These are phyloP conservation scores for Eledona agricola DNA, from an alignment of 2,888 invertebrate species.

Conservation along the genomic window DNA sequence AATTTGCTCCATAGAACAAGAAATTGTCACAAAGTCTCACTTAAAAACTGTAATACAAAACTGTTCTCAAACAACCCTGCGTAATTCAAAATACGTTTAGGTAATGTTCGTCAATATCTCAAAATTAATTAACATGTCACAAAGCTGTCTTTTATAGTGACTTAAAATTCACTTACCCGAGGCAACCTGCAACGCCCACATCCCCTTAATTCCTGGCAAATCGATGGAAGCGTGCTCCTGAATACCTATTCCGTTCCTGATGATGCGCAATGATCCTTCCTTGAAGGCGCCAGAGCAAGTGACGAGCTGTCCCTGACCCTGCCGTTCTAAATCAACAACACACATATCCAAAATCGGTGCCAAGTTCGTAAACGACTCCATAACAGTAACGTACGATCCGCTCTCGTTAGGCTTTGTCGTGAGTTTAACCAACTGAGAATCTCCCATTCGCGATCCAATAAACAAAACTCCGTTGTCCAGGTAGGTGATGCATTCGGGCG, in stretches of 20 bases:
- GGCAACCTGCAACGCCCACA: slow-evolving; percentile 92
- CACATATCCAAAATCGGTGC: slow-evolving; percentile 99
- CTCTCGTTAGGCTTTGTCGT: slow-evolving; percentile 84
- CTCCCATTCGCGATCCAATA: slow-evolving; percentile 95
- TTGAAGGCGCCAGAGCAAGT: slow-evolving; percentile 98
- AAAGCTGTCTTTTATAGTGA: too few species aligned
- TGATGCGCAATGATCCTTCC: slow-evolving; percentile 96
- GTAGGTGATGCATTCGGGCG: slow-evolving; percentile 97
- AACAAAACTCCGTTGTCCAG: slow-evolving; percentile 98
- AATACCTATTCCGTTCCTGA: slow-evolving; percentile 98
- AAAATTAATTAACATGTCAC: too few species aligned
- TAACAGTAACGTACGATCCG: slow-evolving; percentile 89
- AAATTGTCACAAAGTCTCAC: too few species aligned
- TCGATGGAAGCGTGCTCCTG: slow-evolving; percentile 98
- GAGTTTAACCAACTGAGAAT: slow-evolving; percentile 92
- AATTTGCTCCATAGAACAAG: too few species aligned
- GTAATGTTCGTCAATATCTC: too few species aligned
- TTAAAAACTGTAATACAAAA: too few species aligned
- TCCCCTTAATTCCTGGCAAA: slow-evolving; percentile 95
- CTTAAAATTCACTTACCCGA: slow-evolving; percentile 63
- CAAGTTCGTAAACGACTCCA: slow-evolving; percentile 97
- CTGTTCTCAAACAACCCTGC: too few species aligned
- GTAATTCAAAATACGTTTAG: too few species aligned
- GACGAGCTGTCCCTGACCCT: slow-evolving; percentile 97
- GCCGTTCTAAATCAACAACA: slow-evolving; percentile 94